Base-by-base conservation (phyloP, 2,888 invertebrate species). In the Operophtera brumata region DNA sequence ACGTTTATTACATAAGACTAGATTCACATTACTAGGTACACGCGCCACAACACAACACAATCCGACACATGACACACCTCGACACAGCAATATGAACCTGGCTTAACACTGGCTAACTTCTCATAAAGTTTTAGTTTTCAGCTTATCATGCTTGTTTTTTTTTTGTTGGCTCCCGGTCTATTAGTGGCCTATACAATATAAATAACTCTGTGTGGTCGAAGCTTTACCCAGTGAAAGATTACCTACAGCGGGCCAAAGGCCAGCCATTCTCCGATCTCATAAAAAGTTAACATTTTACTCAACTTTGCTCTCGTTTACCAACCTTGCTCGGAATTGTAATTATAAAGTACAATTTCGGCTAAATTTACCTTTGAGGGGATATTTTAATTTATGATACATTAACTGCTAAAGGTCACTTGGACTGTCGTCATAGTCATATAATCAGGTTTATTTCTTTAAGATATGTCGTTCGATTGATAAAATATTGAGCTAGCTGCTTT, bases 281-380 rank as follows among this genome's bases (percentile, higher is more conserved):
- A 53, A 57, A 57, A 57, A 53, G 34, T 53, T 53, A 53, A 66
- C 53, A 66, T 70, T 77, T 76, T 70, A 71, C 66, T 69, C 63
- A 65, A 63, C 62, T 68, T 69, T 78, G 79, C 69, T 78, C 77
- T 71, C 70, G 65, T 73, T 80, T 71, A 68, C 69, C 67, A 76
- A 75, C 80, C 80, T 82, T 81, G 78, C 65, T 47, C 57, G 62
- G 57, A 56, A 65, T 52, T 44, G 42, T 42, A 63, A 71, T 73
- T 71, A 70, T 37, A 55, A 69, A 74, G 47, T 53, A 49, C 45
- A 39, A 58, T 57, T 62, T 56, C 41, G 59, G 37, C 57, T 48
- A 63, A 61, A 56, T 12, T 52, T 49, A 50, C 46, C 11, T 41
- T 36, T 44, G 37, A 45, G 7, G 54, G 47, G 14, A 49, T 50